Base-by-base conservation (phyloP, 2,797 vertebrate species). In the Lateolabrax maculatus region DNA sequence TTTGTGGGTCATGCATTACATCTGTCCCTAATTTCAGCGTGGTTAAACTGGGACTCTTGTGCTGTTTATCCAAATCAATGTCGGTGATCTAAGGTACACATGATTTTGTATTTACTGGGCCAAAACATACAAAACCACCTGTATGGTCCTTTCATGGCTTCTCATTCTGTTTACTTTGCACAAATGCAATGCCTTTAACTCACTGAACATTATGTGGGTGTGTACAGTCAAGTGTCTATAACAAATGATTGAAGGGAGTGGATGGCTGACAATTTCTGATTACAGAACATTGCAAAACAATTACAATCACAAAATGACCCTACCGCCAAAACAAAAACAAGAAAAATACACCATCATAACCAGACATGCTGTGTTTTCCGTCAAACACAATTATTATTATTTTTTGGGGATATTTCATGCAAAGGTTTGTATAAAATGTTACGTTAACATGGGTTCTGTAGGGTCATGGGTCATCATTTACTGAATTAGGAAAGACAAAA, bases 401-500 rank as follows among this genome's bases (percentile, higher is more conserved):
- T 46, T 74, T 46, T 64, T 36, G 8, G n/a, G n/a, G 23, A 39
- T 51, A 37, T 34, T 56, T 19, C 34, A 36, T 25, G 4, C 18
- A 79, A 62, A 62, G 34, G 19, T 64, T 52, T 44, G 31, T 36
- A 23, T 16, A 31, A 57, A 58, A 51, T 0, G 2, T 44, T 4
- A 21, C 27, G 34, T 27, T 44, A 4, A 31, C 36, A 66, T 39
- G 3, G 16, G 1, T 23, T 60, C 43, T 58, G 56, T 39, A 10
- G n/a, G n/a, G n/a, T n/a, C n/a, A 44, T 37, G 21, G n/a, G 29
- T 58, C 70, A 65, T 62, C 44, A 80, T 12, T 62, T 60, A 37
- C 60, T 77, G 58, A 73, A 84, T 81, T 36, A 18, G 39, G 68
- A 27, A 85, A 68, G 44, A 48, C 76, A 56, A 66, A 57, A 62